These are phyloP conservation scores for Phalera bucephala DNA, from an alignment of 2,888 invertebrate species.

Conservation along the genomic window DNA sequence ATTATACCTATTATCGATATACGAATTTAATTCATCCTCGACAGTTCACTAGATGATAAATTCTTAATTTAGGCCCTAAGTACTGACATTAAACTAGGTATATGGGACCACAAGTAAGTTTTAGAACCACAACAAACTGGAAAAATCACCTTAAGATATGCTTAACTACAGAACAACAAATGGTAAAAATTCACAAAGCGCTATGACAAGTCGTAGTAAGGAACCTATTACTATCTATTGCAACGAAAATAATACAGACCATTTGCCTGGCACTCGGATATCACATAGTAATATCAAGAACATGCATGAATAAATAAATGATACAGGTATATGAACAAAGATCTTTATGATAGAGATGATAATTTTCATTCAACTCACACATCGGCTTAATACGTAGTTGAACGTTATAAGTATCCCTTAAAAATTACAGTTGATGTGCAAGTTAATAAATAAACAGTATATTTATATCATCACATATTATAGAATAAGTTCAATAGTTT, in stretches of 20 bases:
- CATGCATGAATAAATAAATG: constrained; percentile 30
- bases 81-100: constrained; percentile 54
- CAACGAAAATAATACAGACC: constrained; percentile 36
- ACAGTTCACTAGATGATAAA: constrained; percentile 48
- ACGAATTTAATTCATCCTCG: constrained; percentile 55
- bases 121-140: constrained; percentile 43
- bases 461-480: constrained; percentile 16
- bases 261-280: constrained; percentile 43
- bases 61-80: constrained; percentile 69
- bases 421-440: constrained; percentile 48
- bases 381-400: constrained; percentile 20
- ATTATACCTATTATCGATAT: constrained; percentile 55
- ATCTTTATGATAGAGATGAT: constrained; percentile 27
- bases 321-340: constrained; percentile 24
- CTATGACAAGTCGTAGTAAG: constrained; percentile 25
- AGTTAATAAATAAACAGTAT: constrained; percentile 28
- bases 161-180: constrained; percentile 49
- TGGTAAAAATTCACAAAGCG: constrained; percentile 36
- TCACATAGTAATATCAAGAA: constrained; percentile 46
- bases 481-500: constrained; percentile 25
- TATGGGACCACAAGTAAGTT: constrained; percentile 46
- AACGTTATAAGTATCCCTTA: constrained; percentile 27
- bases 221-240: constrained; percentile 33
- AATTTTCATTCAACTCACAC: constrained; percentile 19
- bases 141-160: constrained; percentile 49